These are phyloP conservation scores for Ostrea edulis DNA, from an alignment of 1,140 invertebrate genomes.

Conservation along the genomic window DNA sequence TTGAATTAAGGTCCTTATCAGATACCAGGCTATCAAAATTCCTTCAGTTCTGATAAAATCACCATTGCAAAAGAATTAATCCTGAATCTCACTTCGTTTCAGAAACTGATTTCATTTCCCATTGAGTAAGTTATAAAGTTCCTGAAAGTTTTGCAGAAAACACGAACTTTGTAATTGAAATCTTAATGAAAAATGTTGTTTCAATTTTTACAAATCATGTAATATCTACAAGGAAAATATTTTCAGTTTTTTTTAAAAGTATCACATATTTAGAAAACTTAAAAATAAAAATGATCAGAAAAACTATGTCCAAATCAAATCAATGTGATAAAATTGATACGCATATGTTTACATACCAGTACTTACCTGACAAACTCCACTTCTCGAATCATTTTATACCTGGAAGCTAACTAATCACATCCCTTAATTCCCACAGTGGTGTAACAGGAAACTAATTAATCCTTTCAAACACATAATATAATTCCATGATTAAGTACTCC, in stretches of 20 bases:
- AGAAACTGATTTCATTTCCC: background rate
- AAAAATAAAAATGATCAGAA: background rate
- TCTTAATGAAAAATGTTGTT: background rate
- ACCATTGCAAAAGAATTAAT: background rate
- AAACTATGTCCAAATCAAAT: background rate
- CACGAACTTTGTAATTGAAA: background rate
- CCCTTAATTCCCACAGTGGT: background rate
- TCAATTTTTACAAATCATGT: background rate
- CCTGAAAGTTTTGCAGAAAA: background rate
- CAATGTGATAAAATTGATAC: background rate
- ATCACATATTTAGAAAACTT: background rate
- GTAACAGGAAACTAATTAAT: slow-evolving; percentile 19
- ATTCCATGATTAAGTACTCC: background rate
- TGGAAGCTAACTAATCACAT: background rate
- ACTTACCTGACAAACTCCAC: slow-evolving; percentile 19
- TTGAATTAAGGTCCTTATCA: background rate
- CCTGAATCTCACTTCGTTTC: background rate
- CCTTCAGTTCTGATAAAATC: slow-evolving; percentile 28
- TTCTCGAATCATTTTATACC: slow-evolving; percentile 12
- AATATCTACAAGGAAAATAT: background rate
- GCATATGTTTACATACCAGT: background rate
- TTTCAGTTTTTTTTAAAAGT: background rate
- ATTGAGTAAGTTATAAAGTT: background rate
- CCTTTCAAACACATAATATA: slow-evolving; percentile 16
- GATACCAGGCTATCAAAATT: slow-evolving; percentile 26